A percentile compares a stretch with the other conserved stretches of the same genome.
These are phyloP conservation scores for Micromesistius poutassou DNA, from an alignment of 2,797 vertebrate species.

Conservation along the genomic window DNA sequence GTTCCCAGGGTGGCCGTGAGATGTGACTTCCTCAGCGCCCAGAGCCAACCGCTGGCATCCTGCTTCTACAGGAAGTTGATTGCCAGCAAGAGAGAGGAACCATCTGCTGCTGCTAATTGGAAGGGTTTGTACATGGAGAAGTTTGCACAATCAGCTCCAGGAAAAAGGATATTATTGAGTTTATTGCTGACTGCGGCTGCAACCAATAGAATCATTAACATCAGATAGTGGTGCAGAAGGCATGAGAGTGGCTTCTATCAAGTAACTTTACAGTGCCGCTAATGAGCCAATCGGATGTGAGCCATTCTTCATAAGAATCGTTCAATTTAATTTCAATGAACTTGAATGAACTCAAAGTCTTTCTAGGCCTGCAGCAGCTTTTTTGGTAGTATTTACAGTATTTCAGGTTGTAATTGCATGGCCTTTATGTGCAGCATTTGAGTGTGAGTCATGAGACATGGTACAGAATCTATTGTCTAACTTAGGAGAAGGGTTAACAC, in stretches of 20 bases:
- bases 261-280: background rate
- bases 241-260: background rate
- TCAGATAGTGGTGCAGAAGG: background rate
- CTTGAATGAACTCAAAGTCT: background rate
- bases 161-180: background rate
- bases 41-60: background rate
- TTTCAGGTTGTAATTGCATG: background rate
- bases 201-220: background rate
- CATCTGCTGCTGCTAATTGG: background rate
- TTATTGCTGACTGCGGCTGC: background rate
- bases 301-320: background rate
- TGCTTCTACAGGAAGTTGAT: conserved; percentile 5
- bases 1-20: conserved; percentile 7
- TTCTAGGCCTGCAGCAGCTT: background rate
- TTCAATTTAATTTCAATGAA: background rate
- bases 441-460: background rate
- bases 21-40: conserved; percentile 23
- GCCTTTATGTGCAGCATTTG: background rate
- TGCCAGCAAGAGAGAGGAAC: background rate
- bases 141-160: background rate
- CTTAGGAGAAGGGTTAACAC: background rate
- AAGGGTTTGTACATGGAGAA: background rate
- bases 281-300: background rate
- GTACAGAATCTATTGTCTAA: background rate
- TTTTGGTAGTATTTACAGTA: background rate